A percentile compares a stretch with the other conserved stretches of the same genome.
These are phyloP conservation scores for Panthera uncia DNA, from an alignment of 2,113 vertebrate species.

Conservation along the genomic window DNA sequence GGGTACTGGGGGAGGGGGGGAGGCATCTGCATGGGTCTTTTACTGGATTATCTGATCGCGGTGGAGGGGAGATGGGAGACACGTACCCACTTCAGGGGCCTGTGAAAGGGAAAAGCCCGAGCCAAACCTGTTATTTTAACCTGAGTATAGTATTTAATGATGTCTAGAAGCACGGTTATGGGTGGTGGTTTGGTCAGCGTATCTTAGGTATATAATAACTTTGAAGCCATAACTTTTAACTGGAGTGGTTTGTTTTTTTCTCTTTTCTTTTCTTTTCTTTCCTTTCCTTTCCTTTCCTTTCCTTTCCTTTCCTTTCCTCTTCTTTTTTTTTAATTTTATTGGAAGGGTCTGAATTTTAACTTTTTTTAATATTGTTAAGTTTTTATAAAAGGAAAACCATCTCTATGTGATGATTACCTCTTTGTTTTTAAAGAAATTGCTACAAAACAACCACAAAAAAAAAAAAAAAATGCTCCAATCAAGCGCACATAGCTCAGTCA, in stretches of 20 bases:
- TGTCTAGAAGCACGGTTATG: conserved; percentile 52
- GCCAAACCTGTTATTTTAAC: conserved; percentile 57
- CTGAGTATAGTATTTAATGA: conserved; percentile 67
- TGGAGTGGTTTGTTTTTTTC: conserved; percentile 84
- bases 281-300: conserved; percentile 66
- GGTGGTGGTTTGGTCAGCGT: conserved; percentile 74
- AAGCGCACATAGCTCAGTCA: conserved; percentile 86
- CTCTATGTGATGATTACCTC: conserved; percentile 84
- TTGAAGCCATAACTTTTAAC: conserved; percentile 90
- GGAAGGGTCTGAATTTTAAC: conserved; percentile 80
- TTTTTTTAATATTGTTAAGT: conserved; percentile 85
- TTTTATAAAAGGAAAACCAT: conserved; percentile 86
- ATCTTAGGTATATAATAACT: conserved; percentile 78
- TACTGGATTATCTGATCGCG: conserved; percentile 58
- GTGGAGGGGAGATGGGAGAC: conserved; percentile 52
- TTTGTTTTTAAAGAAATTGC: conserved; percentile 88
- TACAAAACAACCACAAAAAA: conserved; percentile 71
- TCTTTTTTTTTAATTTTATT: conserved; percentile 70
- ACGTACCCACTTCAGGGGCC: conserved; percentile 57
- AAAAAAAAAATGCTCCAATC: conserved; percentile 59
- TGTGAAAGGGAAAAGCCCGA: conserved; percentile 40
- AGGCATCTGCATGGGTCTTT: conserved; percentile 79
- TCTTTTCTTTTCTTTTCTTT: not conserved
- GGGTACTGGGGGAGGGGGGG: conserved; percentile 53
- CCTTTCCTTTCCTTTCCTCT: conserved; percentile 62